A percentile compares a stretch with the other conserved stretches of the same genome.
Conservation (phyloP, 2,888 invertebrate species). For the Melanchra persicariae region DNA sequence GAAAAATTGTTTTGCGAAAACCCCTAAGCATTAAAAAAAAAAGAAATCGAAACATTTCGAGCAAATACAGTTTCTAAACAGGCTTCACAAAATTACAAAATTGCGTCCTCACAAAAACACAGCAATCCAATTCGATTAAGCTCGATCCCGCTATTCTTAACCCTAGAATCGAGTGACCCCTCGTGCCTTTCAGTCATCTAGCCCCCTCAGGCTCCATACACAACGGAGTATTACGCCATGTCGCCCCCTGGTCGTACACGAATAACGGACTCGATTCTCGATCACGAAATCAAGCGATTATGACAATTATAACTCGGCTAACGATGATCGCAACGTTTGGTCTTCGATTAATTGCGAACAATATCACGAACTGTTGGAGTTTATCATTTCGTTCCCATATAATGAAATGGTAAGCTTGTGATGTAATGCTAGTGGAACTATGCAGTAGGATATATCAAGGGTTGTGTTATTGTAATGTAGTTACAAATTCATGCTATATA, state of each 20-base stretch:
- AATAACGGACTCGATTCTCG: constrained; percentile 77
- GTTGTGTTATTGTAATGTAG: background rate
- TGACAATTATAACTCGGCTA: constrained; percentile 76
- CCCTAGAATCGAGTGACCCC: constrained; percentile 38
- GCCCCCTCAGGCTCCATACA: constrained; percentile 49
- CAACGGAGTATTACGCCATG: constrained; percentile 68
- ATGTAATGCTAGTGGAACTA: constrained; percentile 29
- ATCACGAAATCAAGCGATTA: constrained; percentile 80
- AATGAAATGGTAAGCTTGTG: constrained; percentile 40
- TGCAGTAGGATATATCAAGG: background rate
- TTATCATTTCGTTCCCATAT: constrained; percentile 28
- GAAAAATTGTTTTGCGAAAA: no score
- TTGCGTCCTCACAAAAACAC: constrained; percentile 22
- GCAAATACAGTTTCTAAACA: background rate
- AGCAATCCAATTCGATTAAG: constrained; percentile 45
- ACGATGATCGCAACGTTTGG: constrained; percentile 65
- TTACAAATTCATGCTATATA: no score
- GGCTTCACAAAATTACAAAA: constrained; percentile 15
- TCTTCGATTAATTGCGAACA: constrained; percentile 74
- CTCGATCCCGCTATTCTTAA: constrained; percentile 56
- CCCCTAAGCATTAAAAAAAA: no score
- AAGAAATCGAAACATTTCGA: no score
- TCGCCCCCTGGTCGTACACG: constrained; percentile 72
- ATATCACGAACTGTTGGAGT: constrained; percentile 75
- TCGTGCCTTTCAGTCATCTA: constrained; percentile 61